These are phyloP conservation scores for Hemicordylus capensis DNA, from an alignment of 2,113 vertebrate species.

Conservation along the genomic window DNA sequence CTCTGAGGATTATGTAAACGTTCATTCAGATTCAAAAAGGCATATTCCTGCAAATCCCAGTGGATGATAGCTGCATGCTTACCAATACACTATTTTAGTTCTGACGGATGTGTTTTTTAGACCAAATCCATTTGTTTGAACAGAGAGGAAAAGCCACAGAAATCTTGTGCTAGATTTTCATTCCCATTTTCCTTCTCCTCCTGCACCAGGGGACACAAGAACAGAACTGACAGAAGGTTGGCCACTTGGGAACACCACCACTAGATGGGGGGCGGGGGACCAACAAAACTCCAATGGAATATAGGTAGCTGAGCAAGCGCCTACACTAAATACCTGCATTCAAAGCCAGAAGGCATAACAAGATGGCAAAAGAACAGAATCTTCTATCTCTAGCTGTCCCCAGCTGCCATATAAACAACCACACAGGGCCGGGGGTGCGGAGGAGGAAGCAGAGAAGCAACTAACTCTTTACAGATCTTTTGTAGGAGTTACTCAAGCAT, in stretches of 20 bases:
- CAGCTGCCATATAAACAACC: neutral
- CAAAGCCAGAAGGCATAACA: neutral
- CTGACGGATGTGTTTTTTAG: neutral
- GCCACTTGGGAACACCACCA: neutral
- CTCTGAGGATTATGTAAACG: conserved; percentile 3
- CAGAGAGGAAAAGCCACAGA: neutral
- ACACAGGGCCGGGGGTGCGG: neutral
- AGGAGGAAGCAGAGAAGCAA: too few species aligned
- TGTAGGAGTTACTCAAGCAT: neutral
- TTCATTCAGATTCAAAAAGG: neutral
- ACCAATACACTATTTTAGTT: neutral
- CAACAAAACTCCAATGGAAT: neutral
- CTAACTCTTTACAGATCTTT: neutral
- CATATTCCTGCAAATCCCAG: neutral
- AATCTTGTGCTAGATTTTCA: neutral
- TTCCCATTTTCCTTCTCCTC: neutral
- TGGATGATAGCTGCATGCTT: neutral
- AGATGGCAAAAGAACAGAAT: neutral
- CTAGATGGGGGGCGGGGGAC: neutral
- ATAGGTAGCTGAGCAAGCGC: neutral
- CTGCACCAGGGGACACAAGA: neutral
- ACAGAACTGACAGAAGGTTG: neutral
- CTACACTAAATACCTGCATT: neutral
- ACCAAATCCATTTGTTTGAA: neutral
- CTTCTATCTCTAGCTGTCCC: neutral